Base-by-base conservation (phyloP, 1,140 invertebrate species). In the Caenorhabditis tropicalis region DNA sequence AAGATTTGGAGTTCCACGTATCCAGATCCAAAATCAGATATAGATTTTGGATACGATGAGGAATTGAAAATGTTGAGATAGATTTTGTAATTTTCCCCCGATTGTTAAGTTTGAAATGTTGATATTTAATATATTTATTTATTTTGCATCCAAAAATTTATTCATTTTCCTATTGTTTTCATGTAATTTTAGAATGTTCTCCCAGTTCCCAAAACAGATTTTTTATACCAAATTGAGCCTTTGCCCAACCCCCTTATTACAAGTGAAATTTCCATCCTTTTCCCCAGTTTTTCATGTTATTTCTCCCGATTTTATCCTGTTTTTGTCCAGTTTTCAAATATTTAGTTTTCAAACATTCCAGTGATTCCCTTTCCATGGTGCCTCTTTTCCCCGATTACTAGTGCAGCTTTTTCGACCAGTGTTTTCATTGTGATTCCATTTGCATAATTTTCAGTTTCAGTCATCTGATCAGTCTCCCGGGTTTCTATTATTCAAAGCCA, bases 11-110 rank as follows among this genome's bases (percentile, higher is more conserved):
- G 87, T 36, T 48, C 60, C 31, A 46, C 53, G 3, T 88, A 83
- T 70, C 87, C 87, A 19, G 87, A 88, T 60, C 56, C 79, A 7
- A 88, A 88, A 65, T 86, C 85, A 6, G 60, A 87, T 48, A 86
- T 88, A 33, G 16, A 48, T 49, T 19, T 46, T 12, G 83, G 82
- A 27, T 84, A 21, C 24, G 70, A 88, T 48, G 3, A 5, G n/a
- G 21, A 74, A 4, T 16, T 36, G 5, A n/a, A 24, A n/a, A 74
- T 16, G 6, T 36, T 65, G 58, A 74, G 12, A 33, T 74, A 74
- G 58, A 65, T 27, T 36, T 16, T n/a, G 19, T 33, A 27, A 19
- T 51, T 19, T 16, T 19, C 19, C n/a, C n/a, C 48, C 15, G 5
- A 19, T 51, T 51, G 15, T 5, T 51, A 19, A 19, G n/a, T 15